A percentile compares a stretch with the other conserved stretches of the same genome.
phyloP scores from a whole-genome alignment of 2,113 vertebrate genomes.

The Gymnorhina tibicen region DNA sequence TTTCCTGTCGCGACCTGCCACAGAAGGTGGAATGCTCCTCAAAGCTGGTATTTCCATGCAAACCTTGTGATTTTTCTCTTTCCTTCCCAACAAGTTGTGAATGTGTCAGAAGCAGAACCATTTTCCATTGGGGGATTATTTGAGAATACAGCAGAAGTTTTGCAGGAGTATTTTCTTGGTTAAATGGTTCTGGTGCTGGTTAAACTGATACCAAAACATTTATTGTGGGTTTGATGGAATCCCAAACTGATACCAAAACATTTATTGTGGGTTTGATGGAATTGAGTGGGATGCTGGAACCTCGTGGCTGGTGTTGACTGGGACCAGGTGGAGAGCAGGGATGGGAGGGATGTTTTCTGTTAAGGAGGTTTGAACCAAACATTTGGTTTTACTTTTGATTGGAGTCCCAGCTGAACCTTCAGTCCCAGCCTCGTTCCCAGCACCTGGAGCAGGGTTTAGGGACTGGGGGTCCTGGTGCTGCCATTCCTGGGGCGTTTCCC shows the following conservation, averaged over 20 bases:
- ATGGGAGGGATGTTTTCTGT: background rate
- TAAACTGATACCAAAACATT: background rate
- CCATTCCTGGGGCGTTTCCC: background rate
- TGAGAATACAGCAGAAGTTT: background rate
- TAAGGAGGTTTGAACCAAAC: background rate
- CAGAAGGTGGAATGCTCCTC: background rate
- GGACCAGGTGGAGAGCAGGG: background rate
- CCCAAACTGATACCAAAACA: background rate
- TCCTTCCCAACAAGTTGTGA: background rate
- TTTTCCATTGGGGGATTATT: background rate
- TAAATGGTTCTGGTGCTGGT: background rate
- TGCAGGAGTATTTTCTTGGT: background rate
- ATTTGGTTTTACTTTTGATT: background rate
- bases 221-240: too few species aligned
- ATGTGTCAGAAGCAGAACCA: background rate
- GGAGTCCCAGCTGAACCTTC: background rate
- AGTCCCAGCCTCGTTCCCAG: rapidly evolving
- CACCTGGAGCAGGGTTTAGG: rapidly evolving
- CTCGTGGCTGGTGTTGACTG: background rate
- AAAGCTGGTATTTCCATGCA: background rate
- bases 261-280: background rate
- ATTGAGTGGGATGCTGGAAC: background rate
- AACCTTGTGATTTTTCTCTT: background rate
- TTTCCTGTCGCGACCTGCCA: background rate
- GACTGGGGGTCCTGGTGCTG: background rate